These are phyloP conservation scores for Phlogophora meticulosa DNA, from an alignment of 2,888 invertebrate genomes.

Conservation along the genomic window DNA sequence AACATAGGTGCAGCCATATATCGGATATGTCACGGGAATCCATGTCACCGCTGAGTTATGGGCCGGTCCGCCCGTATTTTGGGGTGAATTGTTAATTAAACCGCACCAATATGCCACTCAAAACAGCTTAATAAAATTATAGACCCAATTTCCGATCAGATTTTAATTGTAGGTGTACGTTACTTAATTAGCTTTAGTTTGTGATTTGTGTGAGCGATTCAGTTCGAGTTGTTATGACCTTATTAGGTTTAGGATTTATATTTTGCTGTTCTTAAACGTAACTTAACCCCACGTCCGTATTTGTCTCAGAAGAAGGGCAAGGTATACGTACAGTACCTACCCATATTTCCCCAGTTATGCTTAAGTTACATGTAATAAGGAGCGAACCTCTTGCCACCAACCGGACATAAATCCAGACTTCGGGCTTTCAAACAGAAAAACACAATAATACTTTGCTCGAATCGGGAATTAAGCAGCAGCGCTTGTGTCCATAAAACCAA, in stretches of 20 bases:
- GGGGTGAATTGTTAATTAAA: slow-evolving; percentile 83
- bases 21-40: slow-evolving; percentile 67
- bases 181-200: slow-evolving; percentile 56
- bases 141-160: slow-evolving; percentile 74
- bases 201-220: slow-evolving; percentile 17
- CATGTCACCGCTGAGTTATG: slow-evolving; percentile 77
- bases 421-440: no score
- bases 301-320: no score
- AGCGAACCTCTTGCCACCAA: no score
- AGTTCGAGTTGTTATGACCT: slow-evolving; percentile 14
- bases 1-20: slow-evolving; percentile 65
- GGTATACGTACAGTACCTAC: no score
- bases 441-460: no score
- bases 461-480: no score
- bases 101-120: slow-evolving; percentile 79
- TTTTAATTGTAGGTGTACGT: slow-evolving; percentile 67
- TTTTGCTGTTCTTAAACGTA: not conserved
- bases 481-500: no score
- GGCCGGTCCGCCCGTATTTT: slow-evolving; percentile 68
- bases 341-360: no score
- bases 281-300: no score
- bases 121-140: slow-evolving; percentile 79
- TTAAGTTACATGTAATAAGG: no score
- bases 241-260: not conserved
- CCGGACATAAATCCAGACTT: no score